phyloP scores from a whole-genome alignment of 2,113 vertebrate species.

The Thunnus thynnus region DNA sequence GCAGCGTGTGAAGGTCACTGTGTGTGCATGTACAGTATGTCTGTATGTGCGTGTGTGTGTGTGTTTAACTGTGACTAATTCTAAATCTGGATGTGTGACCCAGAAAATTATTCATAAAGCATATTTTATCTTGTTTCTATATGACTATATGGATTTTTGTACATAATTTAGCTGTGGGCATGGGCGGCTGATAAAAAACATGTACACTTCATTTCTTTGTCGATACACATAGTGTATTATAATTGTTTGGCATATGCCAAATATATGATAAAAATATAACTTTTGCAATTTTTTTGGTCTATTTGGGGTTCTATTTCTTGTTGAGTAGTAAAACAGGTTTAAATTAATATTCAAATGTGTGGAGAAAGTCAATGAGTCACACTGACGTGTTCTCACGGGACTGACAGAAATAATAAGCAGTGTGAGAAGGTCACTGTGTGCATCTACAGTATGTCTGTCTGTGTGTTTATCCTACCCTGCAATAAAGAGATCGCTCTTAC shows the following conservation, averaged over 20 bases:
- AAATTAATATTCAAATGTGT: background rate
- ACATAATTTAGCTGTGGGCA: background rate
- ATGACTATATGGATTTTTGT: slow-evolving; percentile 7
- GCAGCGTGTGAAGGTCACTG: background rate
- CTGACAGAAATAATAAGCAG: background rate
- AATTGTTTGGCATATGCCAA: too few relatives aligned
- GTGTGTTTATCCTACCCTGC: background rate
- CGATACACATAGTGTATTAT: too few relatives aligned
- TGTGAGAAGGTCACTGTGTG: background rate
- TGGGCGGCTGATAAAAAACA: background rate
- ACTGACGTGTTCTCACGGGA: background rate
- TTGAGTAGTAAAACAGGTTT: too few relatives aligned
- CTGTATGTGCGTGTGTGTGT: slow-evolving; percentile 19
- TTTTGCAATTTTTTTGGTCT: too few relatives aligned
- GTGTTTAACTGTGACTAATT: slow-evolving; percentile 40
- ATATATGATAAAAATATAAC: too few relatives aligned
- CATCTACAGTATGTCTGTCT: background rate
- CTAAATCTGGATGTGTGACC: slow-evolving; percentile 64
- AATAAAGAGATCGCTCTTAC: slow-evolving; percentile 5
- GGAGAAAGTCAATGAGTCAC: background rate
- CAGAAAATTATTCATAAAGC: slow-evolving; percentile 56
- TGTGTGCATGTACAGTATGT: background rate
- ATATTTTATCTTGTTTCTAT: slow-evolving; percentile 26
- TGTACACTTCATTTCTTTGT: background rate
- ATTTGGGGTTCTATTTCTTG: too few relatives aligned